A percentile compares a stretch with the other conserved stretches of the same genome.
Evolutionary conservation across 1,140 invertebrate species (phyloP).

Genomic region (Drosophila lowei): DNA sequence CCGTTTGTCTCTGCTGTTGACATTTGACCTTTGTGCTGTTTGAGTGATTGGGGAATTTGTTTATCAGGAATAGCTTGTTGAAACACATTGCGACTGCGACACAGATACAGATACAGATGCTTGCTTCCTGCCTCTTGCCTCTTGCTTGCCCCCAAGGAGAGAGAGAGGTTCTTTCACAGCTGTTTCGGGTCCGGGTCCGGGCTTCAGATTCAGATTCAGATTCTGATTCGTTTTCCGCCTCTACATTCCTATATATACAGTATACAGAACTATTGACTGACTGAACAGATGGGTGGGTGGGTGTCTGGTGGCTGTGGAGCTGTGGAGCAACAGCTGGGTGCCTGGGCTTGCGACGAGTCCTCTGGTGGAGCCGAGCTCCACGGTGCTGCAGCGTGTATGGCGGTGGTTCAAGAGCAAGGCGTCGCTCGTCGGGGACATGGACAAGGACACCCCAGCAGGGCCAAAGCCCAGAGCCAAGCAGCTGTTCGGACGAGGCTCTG

Average conservation of each 20-base stretch:
- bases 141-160: constrained; percentile 1
- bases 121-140: no score
- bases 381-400: constrained; percentile 18
- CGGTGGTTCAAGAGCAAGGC: constrained; percentile 41
- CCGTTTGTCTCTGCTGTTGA: constrained; percentile 23
- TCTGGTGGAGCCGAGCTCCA: constrained; percentile 2
- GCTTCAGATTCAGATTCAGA: constrained; percentile 3
- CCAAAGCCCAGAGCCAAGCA: constrained; percentile 55
- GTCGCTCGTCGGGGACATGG: constrained; percentile 19
- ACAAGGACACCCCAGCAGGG: constrained; percentile 6
- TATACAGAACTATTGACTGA: constrained; percentile 7
- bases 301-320: constrained; percentile 10
- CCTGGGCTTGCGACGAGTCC: not conserved
- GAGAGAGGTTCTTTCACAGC: constrained; percentile 23
- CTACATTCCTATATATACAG: not conserved
- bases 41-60: constrained; percentile 46
- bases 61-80: constrained; percentile 60
- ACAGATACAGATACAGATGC: constrained; percentile 6
- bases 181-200: constrained; percentile 18
- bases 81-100: constrained; percentile 57
- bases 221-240: constrained; percentile 6
- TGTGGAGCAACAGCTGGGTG: constrained; percentile 40
- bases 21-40: constrained; percentile 52
- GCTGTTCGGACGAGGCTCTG: constrained; percentile 65
- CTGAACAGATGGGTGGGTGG: constrained; percentile 25